Percentiles rank a stretch among this genome's conserved stretches.
These are phyloP conservation scores for Melinopterus prodromus DNA, from an alignment of 2,888 invertebrate genomes.

Conservation along the genomic window DNA sequence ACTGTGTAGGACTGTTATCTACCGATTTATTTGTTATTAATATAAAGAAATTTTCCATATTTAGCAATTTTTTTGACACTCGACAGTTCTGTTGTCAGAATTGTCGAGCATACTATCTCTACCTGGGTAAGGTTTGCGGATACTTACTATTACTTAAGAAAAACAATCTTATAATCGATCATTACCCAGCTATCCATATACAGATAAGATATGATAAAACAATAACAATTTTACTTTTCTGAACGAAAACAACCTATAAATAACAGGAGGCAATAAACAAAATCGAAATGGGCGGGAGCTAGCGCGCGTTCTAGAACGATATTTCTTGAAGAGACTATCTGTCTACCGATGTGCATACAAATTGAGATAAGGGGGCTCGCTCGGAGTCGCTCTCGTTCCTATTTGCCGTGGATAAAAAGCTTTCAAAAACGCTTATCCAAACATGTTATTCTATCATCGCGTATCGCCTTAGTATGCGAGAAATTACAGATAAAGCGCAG, in stretches of 20 bases:
- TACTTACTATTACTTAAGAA: not conserved
- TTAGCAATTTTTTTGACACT: no score
- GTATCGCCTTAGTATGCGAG: conserved; percentile 4
- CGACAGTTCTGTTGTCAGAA: no score
- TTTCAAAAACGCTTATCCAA: not conserved
- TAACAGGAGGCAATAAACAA: not conserved
- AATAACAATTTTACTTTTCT: not conserved
- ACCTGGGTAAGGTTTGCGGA: no score
- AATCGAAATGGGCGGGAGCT: not conserved
- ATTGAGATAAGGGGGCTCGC: not conserved
- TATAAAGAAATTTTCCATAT: no score
- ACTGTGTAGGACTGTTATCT: no score
- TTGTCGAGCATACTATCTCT: no score
- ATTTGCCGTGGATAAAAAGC: not conserved
- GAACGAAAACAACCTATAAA: not conserved
- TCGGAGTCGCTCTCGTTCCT: not conserved
- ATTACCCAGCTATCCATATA: not conserved
- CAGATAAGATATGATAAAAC: not conserved
- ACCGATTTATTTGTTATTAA: no score
- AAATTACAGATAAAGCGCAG: not conserved
- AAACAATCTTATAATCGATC: not conserved
- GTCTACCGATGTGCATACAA: not conserved
- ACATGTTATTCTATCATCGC: not conserved
- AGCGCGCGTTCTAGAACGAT: not conserved
- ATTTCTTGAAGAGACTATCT: not conserved